These are phyloP conservation scores for Monodelphis domestica DNA, from an alignment of 2,797 vertebrate genomes.

Conservation along the genomic window DNA sequence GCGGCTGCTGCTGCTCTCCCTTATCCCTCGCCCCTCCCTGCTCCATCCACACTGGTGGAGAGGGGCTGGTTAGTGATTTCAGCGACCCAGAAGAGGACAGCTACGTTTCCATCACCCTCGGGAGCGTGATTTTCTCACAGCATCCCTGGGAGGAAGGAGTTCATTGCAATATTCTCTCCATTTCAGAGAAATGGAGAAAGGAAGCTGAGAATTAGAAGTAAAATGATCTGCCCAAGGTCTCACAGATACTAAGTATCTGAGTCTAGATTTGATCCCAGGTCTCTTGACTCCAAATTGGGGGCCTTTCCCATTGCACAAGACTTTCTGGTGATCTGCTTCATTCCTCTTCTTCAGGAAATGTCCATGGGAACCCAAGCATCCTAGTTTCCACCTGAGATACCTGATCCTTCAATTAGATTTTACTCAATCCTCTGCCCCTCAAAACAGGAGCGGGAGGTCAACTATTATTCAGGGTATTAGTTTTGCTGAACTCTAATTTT, in stretches of 20 bases:
- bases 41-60: background rate
- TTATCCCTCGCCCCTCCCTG: background rate
- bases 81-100: background rate
- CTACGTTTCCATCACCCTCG: background rate
- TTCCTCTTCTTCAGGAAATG: background rate
- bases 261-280: background rate
- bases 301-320: background rate
- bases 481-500: background rate
- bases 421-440: background rate
- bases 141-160: background rate
- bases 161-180: background rate
- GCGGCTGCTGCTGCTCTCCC: background rate
- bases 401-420: background rate
- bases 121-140: background rate
- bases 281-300: background rate
- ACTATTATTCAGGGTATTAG: background rate
- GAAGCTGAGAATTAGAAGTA: background rate
- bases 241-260: background rate
- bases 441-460: background rate
- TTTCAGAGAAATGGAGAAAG: background rate
- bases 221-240: background rate
- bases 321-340: background rate
- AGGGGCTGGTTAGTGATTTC: background rate
- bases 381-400: background rate
- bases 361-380: background rate